Evolutionary conservation across 2,113 vertebrate genomes (phyloP).

Genomic region (Atrichornis clamosus): DNA sequence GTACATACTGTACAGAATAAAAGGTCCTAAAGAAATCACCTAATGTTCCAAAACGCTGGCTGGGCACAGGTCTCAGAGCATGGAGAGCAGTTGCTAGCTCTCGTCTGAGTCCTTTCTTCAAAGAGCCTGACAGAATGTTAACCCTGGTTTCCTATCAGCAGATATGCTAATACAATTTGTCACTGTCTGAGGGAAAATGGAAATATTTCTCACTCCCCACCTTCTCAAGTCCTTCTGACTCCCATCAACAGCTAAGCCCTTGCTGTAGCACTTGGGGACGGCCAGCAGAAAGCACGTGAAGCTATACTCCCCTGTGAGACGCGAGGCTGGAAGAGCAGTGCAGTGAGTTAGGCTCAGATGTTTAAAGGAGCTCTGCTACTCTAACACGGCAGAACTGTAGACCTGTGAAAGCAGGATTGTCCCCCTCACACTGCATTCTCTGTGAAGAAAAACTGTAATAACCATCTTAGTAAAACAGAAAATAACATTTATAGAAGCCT

Average conservation of each 20-base stretch:
- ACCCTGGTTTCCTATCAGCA: not conserved
- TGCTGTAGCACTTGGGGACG: accelerated
- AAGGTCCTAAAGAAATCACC: not conserved
- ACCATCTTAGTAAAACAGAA: not conserved
- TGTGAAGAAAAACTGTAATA: accelerated
- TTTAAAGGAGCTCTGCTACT: not conserved
- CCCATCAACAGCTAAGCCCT: not conserved
- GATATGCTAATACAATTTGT: not conserved
- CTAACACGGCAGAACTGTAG: not conserved
- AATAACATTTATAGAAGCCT: not conserved
- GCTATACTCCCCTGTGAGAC: not conserved
- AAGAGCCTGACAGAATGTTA: not conserved
- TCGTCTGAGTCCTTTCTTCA: not conserved
- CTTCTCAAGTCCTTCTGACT: not conserved
- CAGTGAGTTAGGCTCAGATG: not conserved
- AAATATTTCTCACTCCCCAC: accelerated
- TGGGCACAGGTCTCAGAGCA: accelerated
- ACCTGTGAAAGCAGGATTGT: not conserved
- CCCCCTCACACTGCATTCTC: accelerated
- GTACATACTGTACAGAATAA: not conserved
- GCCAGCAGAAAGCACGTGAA: not conserved
- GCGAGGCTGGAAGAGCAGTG: accelerated
- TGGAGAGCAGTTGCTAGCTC: not conserved
- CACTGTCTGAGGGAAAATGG: not conserved
- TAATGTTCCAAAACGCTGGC: not conserved